Conservation (phyloP, 53 echinoderm and acorn worm genomes). For the Stichopus horrens region DNA sequence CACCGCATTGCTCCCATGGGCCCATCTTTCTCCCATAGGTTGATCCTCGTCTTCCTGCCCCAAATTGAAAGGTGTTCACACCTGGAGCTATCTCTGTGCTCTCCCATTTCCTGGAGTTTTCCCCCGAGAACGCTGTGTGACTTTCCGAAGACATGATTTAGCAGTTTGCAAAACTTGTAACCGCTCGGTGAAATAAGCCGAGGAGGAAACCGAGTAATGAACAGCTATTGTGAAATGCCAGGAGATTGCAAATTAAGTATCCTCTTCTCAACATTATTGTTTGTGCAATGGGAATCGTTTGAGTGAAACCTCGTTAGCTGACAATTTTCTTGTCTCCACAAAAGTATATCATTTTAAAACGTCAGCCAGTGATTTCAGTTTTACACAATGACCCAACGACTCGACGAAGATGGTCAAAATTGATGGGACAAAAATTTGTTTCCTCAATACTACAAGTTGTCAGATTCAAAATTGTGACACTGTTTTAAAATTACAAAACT, state of each 20-base stretch:
- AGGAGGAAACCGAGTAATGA: slow-evolving; percentile 26
- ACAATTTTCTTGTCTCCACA: too few species aligned
- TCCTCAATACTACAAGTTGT: too few species aligned
- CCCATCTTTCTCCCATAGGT: slow-evolving; percentile 30
- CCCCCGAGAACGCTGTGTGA: not conserved
- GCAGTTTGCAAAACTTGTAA: not conserved
- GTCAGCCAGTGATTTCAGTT: too few species aligned
- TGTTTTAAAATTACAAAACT: too few species aligned
- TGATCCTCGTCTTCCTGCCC: slow-evolving; percentile 25
- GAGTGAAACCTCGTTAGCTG: not conserved
- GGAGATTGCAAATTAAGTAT: slow-evolving; percentile 22
- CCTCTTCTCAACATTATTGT: not conserved
- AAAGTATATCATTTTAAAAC: too few species aligned
- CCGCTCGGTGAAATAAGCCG: not conserved
- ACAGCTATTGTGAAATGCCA: slow-evolving; percentile 11
- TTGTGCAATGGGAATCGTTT: not conserved
- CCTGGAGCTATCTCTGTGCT: slow-evolving; percentile 37
- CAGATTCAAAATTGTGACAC: too few species aligned
- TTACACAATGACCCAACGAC: too few species aligned
- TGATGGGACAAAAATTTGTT: too few species aligned
- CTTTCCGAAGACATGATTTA: slow-evolving; percentile 1
- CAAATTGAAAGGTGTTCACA: slow-evolving; percentile 43
- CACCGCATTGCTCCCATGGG: slow-evolving; percentile 37
- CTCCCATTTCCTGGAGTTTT: slow-evolving; percentile 5
- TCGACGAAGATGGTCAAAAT: too few species aligned